Evolutionary conservation across 2,113 vertebrate genomes (phyloP), one percentile per base, ranked within the genome.

Genomic region (Labeo catla): DNA sequence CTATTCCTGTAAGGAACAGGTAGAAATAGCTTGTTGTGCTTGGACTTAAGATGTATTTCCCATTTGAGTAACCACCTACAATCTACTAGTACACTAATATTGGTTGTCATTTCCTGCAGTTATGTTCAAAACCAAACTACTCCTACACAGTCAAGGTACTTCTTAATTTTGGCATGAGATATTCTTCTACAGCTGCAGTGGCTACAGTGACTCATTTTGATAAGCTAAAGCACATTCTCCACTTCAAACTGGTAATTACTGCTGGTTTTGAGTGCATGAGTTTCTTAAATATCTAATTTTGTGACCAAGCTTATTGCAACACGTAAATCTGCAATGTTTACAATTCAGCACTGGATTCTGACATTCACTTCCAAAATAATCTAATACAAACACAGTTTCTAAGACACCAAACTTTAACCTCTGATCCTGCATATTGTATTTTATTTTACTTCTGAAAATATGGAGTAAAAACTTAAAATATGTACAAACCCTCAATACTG

Each of bases 401-500:
- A 61, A n/a, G 21, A 66, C 5, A 66, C 6, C 12, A 8, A 36
- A 15, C 9, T 73, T 45, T 19, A 73, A 10, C 70, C 45, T 45
- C 16, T 72, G 16, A 73, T 45, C 16, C 19, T 73, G 39, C 45
- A 73, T 39, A 47, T 47, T n/a, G 70, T 47, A 59, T 9, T 9
- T 61, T 70, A n/a, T 73, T n/a, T n/a, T 3, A 45, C 28, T 68
- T 28, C 28, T 28, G 68, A 45, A 72, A 43, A 39, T 2, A 4
- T 8, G 39, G 73, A 50, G n/a, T 23, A 8, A 11, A 12, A 21
- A 70, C 15, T 43, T 76, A 54, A 47, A 59, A 10, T 34, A n/a
- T 21, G 28, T 19, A 78, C 87, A 66, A 43, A 99, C 98, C 98
- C 94, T 99, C 96, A 89, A 96, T 12, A 43, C 94, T 96, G 93